These are phyloP conservation scores for Tetramorium parvispinum DNA, from an alignment of 1,140 invertebrate genomes.

Conservation along the genomic window DNA sequence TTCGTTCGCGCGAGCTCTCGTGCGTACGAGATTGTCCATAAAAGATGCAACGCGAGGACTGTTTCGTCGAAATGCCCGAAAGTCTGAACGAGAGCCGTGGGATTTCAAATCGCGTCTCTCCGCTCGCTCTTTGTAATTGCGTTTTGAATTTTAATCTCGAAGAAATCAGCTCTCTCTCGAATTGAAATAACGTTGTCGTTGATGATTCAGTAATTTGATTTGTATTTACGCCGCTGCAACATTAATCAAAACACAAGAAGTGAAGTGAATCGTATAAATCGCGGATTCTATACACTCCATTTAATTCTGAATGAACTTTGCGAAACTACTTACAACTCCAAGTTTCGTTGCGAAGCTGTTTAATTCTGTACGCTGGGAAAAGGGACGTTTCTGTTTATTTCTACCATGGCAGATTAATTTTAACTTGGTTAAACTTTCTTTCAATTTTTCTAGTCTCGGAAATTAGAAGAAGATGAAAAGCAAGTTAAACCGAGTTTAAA, in stretches of 20 bases:
- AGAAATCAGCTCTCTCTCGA: background rate
- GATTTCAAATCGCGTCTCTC: background rate
- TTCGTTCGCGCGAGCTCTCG: slow-evolving; percentile 22
- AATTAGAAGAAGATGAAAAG: too few relatives aligned
- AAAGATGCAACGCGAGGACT: slow-evolving; percentile 17
- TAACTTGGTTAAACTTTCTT: too few relatives aligned
- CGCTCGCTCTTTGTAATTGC: slow-evolving; percentile 27
- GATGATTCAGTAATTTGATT: background rate
- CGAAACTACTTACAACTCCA: background rate
- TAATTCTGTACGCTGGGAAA: slow-evolving; percentile 14
- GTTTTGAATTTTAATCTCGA: slow-evolving; percentile 23
- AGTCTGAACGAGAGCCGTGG: background rate
- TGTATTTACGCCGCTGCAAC: background rate
- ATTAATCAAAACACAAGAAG: background rate
- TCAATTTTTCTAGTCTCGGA: too few relatives aligned
- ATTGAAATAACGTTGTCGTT: background rate
- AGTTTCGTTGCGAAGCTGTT: slow-evolving; percentile 6
- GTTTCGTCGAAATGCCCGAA: background rate
- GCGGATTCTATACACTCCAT: background rate
- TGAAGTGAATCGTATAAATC: background rate
- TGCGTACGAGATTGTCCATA: background rate
- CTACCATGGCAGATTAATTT: too few relatives aligned
- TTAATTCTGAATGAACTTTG: slow-evolving; percentile 23
- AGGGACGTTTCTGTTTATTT: too few relatives aligned
- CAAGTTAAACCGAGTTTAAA: too few relatives aligned